These are phyloP conservation scores for Mesopsocus fuscifrons DNA, from an alignment of 2,888 invertebrate genomes.

Conservation along the genomic window DNA sequence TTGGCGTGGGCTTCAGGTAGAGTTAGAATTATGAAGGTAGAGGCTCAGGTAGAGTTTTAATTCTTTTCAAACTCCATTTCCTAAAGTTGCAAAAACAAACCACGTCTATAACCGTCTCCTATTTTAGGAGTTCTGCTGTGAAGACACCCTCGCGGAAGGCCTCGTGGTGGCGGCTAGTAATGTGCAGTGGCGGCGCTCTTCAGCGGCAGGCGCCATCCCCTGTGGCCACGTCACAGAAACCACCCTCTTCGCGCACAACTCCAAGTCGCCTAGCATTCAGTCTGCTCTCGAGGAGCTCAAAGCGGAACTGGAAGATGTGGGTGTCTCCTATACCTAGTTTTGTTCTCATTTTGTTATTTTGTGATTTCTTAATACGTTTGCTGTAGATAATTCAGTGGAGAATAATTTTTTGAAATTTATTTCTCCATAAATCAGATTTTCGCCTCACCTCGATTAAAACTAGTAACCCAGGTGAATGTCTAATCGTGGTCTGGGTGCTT, in stretches of 20 bases:
- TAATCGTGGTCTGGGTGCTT: too few relatives aligned
- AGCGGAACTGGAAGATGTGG: neutral
- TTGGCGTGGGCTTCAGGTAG: slow-evolving; percentile 27
- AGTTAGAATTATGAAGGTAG: too few relatives aligned
- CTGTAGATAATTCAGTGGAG: too few relatives aligned
- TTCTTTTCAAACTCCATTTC: too few relatives aligned
- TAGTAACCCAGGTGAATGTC: too few relatives aligned
- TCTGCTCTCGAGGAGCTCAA: neutral
- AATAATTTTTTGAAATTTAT: too few relatives aligned
- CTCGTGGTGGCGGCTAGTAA: slow-evolving; percentile 39
- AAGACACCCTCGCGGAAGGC: slow-evolving; percentile 36
- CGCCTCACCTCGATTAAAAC: too few relatives aligned
- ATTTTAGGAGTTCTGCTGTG: slow-evolving; percentile 24
- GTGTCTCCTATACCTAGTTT: neutral
- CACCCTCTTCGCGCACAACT: slow-evolving; percentile 38
- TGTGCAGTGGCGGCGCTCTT: slow-evolving; percentile 36
- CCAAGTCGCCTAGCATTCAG: slow-evolving; percentile 30
- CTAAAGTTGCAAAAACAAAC: too few relatives aligned
- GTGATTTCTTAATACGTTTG: too few relatives aligned
- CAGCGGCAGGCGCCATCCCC: slow-evolving; percentile 31
- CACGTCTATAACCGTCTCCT: too few relatives aligned
- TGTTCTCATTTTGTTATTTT: neutral
- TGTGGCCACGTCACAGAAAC: slow-evolving; percentile 41
- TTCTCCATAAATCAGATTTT: too few relatives aligned
- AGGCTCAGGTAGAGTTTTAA: too few relatives aligned